Percentiles rank a stretch among this genome's conserved stretches.
Evolutionary conservation across 2,113 vertebrate genomes (phyloP).

Genomic region (Brienomyrus brachyistius): DNA sequence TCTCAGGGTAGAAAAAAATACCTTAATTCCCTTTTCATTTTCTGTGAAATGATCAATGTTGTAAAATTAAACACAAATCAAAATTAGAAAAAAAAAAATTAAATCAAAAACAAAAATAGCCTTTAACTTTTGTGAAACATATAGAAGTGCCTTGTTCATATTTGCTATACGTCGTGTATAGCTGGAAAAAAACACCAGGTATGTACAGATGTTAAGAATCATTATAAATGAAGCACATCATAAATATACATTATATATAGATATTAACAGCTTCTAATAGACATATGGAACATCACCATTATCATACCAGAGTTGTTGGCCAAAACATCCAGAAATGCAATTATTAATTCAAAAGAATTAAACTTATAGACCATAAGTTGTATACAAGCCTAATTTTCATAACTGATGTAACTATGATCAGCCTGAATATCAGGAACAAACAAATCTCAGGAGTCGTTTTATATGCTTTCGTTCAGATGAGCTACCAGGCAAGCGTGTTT

Average conservation of each 20-base stretch:
- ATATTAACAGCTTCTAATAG: neutral
- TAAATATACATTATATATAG: neutral
- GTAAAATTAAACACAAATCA: neutral
- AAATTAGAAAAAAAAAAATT: neutral
- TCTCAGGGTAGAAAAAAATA: neutral
- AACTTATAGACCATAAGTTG: neutral
- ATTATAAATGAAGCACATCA: neutral
- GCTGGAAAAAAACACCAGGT: neutral
- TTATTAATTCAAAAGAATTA: neutral
- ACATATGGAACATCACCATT: neutral
- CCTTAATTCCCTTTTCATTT: neutral
- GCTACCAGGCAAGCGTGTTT: neutral
- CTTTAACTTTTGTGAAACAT: neutral
- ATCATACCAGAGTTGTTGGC: neutral
- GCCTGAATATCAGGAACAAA: neutral
- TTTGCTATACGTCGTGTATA: neutral
- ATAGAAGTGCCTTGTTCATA: neutral
- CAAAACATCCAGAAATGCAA: neutral
- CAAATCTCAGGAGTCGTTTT: neutral
- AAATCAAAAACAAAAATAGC: neutral
- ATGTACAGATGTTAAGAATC: neutral
- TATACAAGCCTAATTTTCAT: neutral
- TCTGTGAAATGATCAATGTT: neutral
- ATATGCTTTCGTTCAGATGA: neutral
- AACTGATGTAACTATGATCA: neutral